phyloP scores from a whole-genome alignment of 2,113 vertebrate genomes.

The Mionectes macconnelli region DNA sequence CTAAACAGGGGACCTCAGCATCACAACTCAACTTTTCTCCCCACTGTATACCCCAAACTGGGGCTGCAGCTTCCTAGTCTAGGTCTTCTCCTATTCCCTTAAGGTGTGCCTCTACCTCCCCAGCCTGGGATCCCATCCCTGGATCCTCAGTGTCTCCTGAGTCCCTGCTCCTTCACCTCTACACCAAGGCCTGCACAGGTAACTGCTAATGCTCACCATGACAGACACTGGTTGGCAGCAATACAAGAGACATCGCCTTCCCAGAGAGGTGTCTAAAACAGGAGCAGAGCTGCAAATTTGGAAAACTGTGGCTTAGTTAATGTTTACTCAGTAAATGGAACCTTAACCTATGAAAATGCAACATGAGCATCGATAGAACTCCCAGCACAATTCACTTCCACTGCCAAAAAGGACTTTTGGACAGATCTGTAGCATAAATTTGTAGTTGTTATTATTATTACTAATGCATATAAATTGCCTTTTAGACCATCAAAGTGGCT shows the following conservation, averaged over 20 bases:
- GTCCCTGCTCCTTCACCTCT: not conserved
- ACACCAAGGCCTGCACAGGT: fast-evolving
- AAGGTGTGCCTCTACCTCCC: not conserved
- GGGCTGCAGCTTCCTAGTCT: not conserved
- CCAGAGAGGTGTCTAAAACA: not conserved
- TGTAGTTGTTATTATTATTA: not conserved
- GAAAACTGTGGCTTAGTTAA: not conserved
- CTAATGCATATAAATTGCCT: constrained; percentile 18
- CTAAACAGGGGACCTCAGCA: not conserved
- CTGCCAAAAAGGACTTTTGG: not conserved
- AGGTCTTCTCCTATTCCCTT: fast-evolving
- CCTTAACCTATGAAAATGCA: not conserved
- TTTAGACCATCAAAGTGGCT: not conserved
- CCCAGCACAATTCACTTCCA: not conserved
- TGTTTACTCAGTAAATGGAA: not conserved
- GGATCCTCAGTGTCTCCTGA: not conserved
- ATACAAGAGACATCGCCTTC: not conserved
- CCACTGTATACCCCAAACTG: not conserved
- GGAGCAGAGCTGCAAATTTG: not conserved
- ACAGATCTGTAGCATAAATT: not conserved
- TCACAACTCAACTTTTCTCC: not conserved
- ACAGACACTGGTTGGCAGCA: not conserved
- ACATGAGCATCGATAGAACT: not conserved
- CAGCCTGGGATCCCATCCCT: not conserved
- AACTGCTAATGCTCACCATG: not conserved